Conservation (phyloP, 2,888 invertebrate genomes). For the Apoderus coryli region DNA sequence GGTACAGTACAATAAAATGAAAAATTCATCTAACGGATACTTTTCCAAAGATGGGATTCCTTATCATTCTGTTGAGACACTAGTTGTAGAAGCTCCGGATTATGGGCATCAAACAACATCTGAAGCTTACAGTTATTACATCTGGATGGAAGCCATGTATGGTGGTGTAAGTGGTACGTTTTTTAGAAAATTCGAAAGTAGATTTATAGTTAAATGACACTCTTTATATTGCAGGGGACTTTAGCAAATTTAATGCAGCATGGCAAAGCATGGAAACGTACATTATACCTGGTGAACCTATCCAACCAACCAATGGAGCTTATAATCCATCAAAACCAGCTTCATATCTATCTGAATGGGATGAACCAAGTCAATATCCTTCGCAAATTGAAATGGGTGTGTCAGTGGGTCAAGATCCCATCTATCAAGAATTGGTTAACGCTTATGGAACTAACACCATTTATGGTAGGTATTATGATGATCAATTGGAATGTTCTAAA, state of each 20-base stretch:
- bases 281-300: conserved; percentile 17
- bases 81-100: conserved; percentile 20
- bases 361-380: no score
- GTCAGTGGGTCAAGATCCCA: conserved; percentile 18
- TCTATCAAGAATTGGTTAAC: conserved; percentile 17
- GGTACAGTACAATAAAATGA: conserved; percentile 11
- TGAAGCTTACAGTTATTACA: conserved; percentile 19
- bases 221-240: conserved; percentile 16
- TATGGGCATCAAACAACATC: conserved; percentile 20
- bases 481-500: no score
- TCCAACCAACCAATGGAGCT: no score
- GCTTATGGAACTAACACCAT: conserved; percentile 17
- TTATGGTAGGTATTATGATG: no score
- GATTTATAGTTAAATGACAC: no score
- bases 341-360: no score
- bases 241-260: conserved; percentile 16
- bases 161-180: no score
- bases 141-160: conserved; percentile 17
- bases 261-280: conserved; percentile 18
- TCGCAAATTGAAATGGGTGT: conserved; percentile 11
- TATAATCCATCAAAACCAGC: no score
- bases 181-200: no score
- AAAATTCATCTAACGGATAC: conserved; percentile 11
- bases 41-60: conserved; percentile 18
- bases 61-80: conserved; percentile 19